A percentile compares a stretch with the other conserved stretches of the same genome.
phyloP scores from a whole-genome alignment of 2,888 invertebrate genomes.

The Oligia strigilis region DNA sequence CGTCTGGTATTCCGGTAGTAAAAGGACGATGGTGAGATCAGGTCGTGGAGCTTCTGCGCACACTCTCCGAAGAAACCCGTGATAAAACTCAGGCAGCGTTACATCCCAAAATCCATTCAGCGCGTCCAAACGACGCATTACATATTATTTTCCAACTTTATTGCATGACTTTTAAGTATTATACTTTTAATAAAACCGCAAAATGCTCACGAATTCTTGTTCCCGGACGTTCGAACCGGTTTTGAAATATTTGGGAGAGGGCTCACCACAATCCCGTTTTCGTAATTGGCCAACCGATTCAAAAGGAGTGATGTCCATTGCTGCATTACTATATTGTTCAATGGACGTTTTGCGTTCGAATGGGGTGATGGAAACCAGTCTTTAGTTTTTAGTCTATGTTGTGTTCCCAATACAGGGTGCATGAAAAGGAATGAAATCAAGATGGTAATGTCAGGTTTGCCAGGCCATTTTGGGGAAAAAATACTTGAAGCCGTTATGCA shows the following conservation, averaged over 20 bases:
- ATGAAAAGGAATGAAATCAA: conserved; percentile 61
- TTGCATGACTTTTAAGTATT: conserved; percentile 43
- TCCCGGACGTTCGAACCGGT: conserved; percentile 66
- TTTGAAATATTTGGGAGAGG: conserved; percentile 64
- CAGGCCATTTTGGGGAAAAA: conserved; percentile 12
- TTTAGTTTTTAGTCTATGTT: not conserved
- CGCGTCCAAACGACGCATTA: conserved; percentile 17
- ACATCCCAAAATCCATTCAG: conserved; percentile 19
- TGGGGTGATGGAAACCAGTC: not conserved
- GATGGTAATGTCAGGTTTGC: conserved; percentile 45
- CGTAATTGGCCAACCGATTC: not conserved
- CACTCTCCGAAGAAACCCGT: not conserved
- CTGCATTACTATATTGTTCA: not conserved
- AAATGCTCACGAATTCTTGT: conserved; percentile 43
- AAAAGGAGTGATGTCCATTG: conserved; percentile 27
- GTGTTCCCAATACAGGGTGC: not conserved
- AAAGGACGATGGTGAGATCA: too few relatives aligned
- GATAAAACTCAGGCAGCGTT: conserved; percentile 3
- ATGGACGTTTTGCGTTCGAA: not conserved
- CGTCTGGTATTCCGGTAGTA: too few relatives aligned
- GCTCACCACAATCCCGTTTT: conserved; percentile 53
- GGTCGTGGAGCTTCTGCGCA: too few relatives aligned
- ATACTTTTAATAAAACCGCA: conserved; percentile 53
- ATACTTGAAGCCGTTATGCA: conserved; percentile 17
- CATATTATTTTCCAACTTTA: conserved; percentile 40